phyloP scores from a whole-genome alignment of 2,797 vertebrate species.

The Sylvilagus floridanus region DNA sequence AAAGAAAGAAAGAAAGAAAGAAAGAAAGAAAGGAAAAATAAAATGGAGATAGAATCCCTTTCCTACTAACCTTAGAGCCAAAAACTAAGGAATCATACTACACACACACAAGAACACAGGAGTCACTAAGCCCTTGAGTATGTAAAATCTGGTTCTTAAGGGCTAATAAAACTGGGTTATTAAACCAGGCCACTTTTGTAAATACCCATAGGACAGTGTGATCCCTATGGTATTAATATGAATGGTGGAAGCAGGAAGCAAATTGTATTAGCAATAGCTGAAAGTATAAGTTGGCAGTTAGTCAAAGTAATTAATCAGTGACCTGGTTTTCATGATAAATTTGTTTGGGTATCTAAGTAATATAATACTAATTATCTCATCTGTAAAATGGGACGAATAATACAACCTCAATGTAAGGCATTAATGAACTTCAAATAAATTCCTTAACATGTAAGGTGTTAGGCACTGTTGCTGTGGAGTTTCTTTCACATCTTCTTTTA shows the following conservation, averaged over 20 bases:
- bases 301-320: constrained; percentile 77
- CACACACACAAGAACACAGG: background rate
- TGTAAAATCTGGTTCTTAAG: constrained; percentile 70
- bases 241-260: constrained; percentile 66
- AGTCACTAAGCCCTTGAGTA: constrained; percentile 51
- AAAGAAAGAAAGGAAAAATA: background rate
- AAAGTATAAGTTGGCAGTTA: constrained; percentile 77
- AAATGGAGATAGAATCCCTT: constrained; percentile 14
- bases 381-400: constrained; percentile 56
- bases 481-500: constrained; percentile 58
- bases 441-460: background rate
- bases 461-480: constrained; percentile 14
- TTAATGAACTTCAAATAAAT: constrained; percentile 53
- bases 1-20: background rate
- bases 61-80: constrained; percentile 7
- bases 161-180: constrained; percentile 78
- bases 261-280: constrained; percentile 78
- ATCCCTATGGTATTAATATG: constrained; percentile 64
- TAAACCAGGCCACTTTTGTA: constrained; percentile 70
- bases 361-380: constrained; percentile 52
- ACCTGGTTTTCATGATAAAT: constrained; percentile 73
- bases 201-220: constrained; percentile 63
- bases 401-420: background rate
- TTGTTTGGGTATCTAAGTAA: constrained; percentile 58
- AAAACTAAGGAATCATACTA: background rate